Evolutionary conservation across 2,113 vertebrate species (phyloP), one percentile per base, ranked within the genome.

Genomic region (Rhabdornis inornatus): DNA sequence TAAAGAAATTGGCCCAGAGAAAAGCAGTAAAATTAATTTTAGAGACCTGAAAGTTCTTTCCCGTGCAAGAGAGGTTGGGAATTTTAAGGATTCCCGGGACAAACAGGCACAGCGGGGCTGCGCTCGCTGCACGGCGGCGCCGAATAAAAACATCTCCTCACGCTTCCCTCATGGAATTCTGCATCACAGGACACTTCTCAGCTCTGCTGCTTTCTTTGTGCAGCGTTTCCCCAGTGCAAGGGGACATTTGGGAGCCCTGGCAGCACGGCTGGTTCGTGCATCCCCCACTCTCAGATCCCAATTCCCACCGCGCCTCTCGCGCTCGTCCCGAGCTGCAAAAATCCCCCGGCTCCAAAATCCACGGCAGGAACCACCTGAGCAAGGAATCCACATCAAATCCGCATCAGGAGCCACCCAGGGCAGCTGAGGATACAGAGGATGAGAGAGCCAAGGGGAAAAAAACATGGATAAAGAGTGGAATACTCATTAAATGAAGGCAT

Each of bases 111-210:
- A 25, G 64, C 0, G 6, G 50, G 47, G 63, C 49, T 55, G 50
- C 4, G 2, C 10, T 55, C 4, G 63, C 87, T 28, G 60, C 55
- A 5, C 55, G 2, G 49, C 6, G 10, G 37, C 5, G 44, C 87
- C 1, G 60, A 30, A 25, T 4, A 13, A 37, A 81, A 87, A 14
- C 87, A 39, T 8, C 52, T 57, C 82, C 83, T 35, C 21, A 15
- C 19, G 2, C 40, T 31, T 9, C 7, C 13, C 57, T 4, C 20
- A 1, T 20, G 31, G 1, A 22, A 19, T 19, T 49, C 74, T 61
- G 55, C 57, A 57, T 3, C 74, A 9, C 0, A 1, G 49, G 24
- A 6, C 1, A 1, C 33, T 69, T 39, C 8, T 15, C 63, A 45
- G 49, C n/a, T 69, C 60, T 12, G 75, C n/a, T 28, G 63, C 16